Percentiles rank a stretch among this genome's conserved stretches.
These are phyloP conservation scores for Protomyctophum bolini DNA, from an alignment of 2,113 vertebrate genomes.

Conservation along the genomic window DNA sequence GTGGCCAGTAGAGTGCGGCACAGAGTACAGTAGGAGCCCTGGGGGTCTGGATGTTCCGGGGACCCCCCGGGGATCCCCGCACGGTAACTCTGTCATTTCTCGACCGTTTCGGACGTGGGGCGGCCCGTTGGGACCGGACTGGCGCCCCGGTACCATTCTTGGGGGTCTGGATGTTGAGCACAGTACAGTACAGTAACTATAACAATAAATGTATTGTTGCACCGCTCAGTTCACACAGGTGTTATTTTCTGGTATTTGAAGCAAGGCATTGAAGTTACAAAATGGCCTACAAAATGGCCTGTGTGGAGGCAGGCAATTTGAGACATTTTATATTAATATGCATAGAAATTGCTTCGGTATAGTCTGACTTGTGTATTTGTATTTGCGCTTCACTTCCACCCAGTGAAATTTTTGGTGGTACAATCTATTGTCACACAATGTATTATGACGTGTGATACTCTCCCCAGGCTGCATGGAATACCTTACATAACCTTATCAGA, in stretches of 20 bases:
- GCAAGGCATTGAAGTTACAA: neutral
- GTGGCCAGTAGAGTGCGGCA: no score
- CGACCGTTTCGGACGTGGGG: no score
- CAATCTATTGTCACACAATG: neutral
- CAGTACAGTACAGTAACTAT: no score
- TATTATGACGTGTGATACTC: neutral
- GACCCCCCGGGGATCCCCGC: no score
- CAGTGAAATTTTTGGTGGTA: constrained; percentile 11
- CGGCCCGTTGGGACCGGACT: no score
- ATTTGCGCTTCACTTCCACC: neutral
- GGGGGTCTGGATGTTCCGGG: no score
- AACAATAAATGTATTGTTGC: no score
- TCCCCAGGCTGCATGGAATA: constrained; percentile 5
- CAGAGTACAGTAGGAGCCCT: no score
- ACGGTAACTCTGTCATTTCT: no score
- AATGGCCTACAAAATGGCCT: neutral
- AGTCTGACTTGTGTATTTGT: neutral
- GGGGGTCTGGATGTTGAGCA: no score
- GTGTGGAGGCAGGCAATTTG: neutral
- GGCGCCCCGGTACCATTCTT: no score
- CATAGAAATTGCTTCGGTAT: neutral
- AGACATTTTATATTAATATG: neutral
- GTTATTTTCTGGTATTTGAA: neutral
- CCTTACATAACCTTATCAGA: constrained; percentile 35
- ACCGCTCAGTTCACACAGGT: no score